Percentiles rank a stretch among this genome's conserved stretches.
Conservation (phyloP, 1,140 invertebrate species). For the Tachypleus tridentatus region DNA sequence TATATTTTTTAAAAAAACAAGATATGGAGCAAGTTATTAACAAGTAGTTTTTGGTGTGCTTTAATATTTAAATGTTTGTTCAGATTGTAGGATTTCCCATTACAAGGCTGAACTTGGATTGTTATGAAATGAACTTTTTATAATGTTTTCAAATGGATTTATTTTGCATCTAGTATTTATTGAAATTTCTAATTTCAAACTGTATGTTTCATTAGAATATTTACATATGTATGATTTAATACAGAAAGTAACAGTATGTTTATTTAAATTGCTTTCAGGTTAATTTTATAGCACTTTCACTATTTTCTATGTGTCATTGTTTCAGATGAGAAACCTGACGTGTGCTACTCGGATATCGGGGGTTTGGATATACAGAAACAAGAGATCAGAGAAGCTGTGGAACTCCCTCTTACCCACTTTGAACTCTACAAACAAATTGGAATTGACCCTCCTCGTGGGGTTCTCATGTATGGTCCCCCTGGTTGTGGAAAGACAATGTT, state of each 20-base stretch:
- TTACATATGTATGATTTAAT: not conserved
- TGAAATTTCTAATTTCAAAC: too few relatives aligned
- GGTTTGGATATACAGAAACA: conserved; percentile 99
- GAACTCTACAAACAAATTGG: conserved; percentile 98
- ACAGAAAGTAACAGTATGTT: not conserved
- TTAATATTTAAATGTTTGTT: too few relatives aligned
- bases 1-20: conserved; percentile 18
- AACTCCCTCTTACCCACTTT: conserved; percentile 94
- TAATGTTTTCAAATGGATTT: too few relatives aligned
- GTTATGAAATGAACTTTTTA: too few relatives aligned
- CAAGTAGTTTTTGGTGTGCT: too few relatives aligned
- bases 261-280: not conserved
- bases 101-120: too few relatives aligned
- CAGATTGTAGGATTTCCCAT: too few relatives aligned
- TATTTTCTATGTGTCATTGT: not conserved
- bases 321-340: conserved; percentile 95
- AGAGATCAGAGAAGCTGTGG: conserved; percentile 97
- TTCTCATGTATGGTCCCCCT: conserved; percentile 96
- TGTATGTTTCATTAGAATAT: conserved; percentile 15
- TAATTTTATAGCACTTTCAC: conserved; percentile 5
- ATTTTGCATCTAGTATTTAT: too few relatives aligned
- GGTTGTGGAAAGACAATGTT: conserved; percentile 95
- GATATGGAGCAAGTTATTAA: conserved; percentile 9
- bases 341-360: conserved; percentile 94
- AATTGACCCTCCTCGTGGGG: conserved; percentile 91